A percentile compares a stretch with the other conserved stretches of the same genome.
Evolutionary conservation across 2,888 invertebrate species (phyloP).

Genomic region (Andrena camellia): DNA sequence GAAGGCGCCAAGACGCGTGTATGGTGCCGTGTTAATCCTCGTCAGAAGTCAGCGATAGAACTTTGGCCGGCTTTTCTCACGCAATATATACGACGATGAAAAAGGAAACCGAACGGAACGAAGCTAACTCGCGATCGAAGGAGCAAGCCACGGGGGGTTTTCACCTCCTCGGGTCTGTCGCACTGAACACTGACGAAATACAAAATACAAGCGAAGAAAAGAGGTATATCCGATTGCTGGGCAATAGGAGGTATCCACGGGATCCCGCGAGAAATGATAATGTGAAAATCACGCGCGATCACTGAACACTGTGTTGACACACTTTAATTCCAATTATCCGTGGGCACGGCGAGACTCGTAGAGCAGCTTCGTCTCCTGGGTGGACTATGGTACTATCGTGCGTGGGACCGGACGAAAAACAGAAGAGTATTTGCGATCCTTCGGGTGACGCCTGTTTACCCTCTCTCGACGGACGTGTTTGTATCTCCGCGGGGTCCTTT

Average conservation of each 20-base stretch:
- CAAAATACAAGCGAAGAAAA: not conserved
- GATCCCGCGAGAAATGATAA: slow-evolving; percentile 38
- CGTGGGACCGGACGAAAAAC: slow-evolving; percentile 54
- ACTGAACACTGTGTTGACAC: slow-evolving; percentile 70
- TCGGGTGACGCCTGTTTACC: slow-evolving; percentile 35
- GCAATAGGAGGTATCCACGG: not conserved
- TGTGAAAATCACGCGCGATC: slow-evolving; percentile 63
- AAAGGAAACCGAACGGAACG: slow-evolving; percentile 1
- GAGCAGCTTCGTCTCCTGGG: slow-evolving; percentile 59
- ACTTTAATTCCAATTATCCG: slow-evolving; percentile 73
- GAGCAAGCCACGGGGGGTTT: slow-evolving; percentile 17
- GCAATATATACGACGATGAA: slow-evolving; percentile 5
- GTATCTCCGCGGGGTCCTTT: slow-evolving; percentile 4
- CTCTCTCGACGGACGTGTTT: slow-evolving; percentile 17
- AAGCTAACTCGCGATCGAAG: slow-evolving; percentile 33
- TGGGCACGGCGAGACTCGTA: slow-evolving; percentile 63
- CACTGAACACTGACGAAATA: slow-evolving; percentile 54
- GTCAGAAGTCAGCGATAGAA: not conserved
- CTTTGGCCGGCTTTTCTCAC: slow-evolving; percentile 6
- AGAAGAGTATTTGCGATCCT: slow-evolving; percentile 43
- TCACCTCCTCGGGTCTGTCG: slow-evolving; percentile 44
- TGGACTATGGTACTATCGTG: slow-evolving; percentile 32
- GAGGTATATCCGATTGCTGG: slow-evolving; percentile 27
- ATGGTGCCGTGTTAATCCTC: slow-evolving; percentile 31
- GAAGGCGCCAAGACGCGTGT: no score